phyloP scores from a whole-genome alignment of 2,797 vertebrate species.

The Chaetophractus vellerosus region DNA sequence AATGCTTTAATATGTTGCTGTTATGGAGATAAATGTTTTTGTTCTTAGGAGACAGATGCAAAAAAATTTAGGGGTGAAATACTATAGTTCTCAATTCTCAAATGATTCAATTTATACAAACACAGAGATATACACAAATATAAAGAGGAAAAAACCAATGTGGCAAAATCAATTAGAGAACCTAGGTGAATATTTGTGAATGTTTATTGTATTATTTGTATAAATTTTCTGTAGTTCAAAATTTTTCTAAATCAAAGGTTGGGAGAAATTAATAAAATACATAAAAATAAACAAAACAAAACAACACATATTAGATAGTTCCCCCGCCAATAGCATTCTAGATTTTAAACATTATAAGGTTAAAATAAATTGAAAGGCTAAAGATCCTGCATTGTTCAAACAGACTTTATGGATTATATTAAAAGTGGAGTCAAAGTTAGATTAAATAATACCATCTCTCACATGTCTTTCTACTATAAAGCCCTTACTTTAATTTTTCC shows the following conservation, averaged over 20 bases:
- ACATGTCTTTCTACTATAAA: not conserved
- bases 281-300: too few relatives aligned
- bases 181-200: not conserved
- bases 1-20: not conserved
- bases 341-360: not conserved
- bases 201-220: not conserved
- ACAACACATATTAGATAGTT: not conserved
- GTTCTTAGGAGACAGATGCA: not conserved
- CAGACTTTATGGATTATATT: not conserved
- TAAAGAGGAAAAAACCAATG: not conserved
- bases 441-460: not conserved
- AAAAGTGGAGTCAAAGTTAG: not conserved
- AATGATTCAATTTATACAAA: not conserved
- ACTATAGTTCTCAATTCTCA: not conserved
- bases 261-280: not conserved
- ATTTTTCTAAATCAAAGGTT: not conserved
- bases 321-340: not conserved
- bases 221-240: not conserved
- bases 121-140: not conserved
- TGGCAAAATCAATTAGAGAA: not conserved
- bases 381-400: not conserved
- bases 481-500: not conserved
- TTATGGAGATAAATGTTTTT: not conserved
- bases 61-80: not conserved
- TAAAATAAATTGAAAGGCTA: slow-evolving; percentile 5